phyloP scores from a whole-genome alignment of 2,888 invertebrate genomes.

The Epistrophella euchroma region DNA sequence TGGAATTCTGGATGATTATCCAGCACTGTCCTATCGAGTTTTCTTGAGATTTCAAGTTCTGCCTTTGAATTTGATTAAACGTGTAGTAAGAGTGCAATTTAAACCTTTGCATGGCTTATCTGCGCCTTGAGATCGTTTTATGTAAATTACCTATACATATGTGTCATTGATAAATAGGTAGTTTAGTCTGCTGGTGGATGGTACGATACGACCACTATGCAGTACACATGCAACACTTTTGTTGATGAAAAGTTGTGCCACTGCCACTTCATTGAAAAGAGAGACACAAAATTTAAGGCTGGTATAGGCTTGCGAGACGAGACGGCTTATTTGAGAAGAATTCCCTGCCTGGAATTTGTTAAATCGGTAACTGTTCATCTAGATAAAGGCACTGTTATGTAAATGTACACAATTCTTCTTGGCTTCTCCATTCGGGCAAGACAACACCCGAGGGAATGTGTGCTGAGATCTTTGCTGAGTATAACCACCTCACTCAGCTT shows the following conservation, averaged over 20 bases:
- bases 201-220: constrained; percentile 4
- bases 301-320: background rate
- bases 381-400: background rate
- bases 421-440: too few species aligned
- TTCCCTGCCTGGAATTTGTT: constrained; percentile 10
- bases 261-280: constrained; percentile 45
- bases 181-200: constrained; percentile 16
- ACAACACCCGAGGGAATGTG: too few species aligned
- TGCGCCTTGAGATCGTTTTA: constrained; percentile 60
- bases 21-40: constrained; percentile 10
- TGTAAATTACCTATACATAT: constrained; percentile 52
- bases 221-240: constrained; percentile 25
- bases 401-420: too few species aligned
- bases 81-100: constrained; percentile 49
- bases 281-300: background rate
- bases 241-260: constrained; percentile 24
- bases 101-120: constrained; percentile 63
- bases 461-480: too few species aligned
- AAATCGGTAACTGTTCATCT: background rate
- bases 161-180: constrained; percentile 67
- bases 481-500: too few species aligned
- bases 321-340: constrained; percentile 34
- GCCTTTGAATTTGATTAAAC: constrained; percentile 43
- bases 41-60: background rate
- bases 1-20: background rate